A percentile compares a stretch with the other conserved stretches of the same genome.
Evolutionary conservation across 2,888 invertebrate genomes (phyloP).

Genomic region (Beris chalybata): DNA sequence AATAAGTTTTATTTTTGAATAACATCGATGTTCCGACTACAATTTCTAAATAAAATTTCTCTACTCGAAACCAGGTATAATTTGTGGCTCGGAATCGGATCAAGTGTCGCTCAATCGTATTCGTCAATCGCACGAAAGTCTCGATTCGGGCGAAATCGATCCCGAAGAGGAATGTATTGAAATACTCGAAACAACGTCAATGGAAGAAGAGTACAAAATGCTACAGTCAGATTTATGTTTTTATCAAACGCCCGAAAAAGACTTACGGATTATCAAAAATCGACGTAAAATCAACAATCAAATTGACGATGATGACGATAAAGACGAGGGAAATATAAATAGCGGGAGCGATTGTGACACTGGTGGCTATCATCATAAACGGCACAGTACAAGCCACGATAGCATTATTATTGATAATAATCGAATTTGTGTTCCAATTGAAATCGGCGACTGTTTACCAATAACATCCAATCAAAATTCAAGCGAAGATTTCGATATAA

Average conservation of each 20-base stretch:
- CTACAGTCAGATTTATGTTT: conserved; percentile 54
- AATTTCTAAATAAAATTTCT: too few relatives aligned
- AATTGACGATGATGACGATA: conserved; percentile 40
- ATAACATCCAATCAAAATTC: conserved; percentile 5
- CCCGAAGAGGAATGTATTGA: conserved; percentile 62
- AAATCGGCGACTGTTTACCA: conserved; percentile 38
- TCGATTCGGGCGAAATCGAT: conserved; percentile 64
- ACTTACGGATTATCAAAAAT: conserved; percentile 51
- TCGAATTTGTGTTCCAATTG: conserved; percentile 43
- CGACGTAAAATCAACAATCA: conserved; percentile 49
- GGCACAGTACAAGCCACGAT: too few relatives aligned
- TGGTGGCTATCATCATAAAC: too few relatives aligned
- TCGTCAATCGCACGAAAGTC: conserved; percentile 70
- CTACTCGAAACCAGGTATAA: conserved; percentile 53
- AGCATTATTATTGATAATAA: conserved; percentile 38
- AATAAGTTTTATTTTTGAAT: too few relatives aligned
- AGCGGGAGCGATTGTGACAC: background rate
- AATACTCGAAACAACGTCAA: conserved; percentile 54
- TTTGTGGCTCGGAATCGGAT: conserved; percentile 60
- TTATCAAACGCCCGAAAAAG: conserved; percentile 52
- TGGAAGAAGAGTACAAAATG: conserved; percentile 55
- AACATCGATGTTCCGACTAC: too few relatives aligned
- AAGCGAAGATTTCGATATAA: conserved; percentile 13
- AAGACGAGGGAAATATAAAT: background rate
- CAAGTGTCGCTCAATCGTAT: conserved; percentile 56